A percentile compares a stretch with the other conserved stretches of the same genome.
Conservation (phyloP, 2,113 vertebrate genomes). For the Passerina amoena region DNA sequence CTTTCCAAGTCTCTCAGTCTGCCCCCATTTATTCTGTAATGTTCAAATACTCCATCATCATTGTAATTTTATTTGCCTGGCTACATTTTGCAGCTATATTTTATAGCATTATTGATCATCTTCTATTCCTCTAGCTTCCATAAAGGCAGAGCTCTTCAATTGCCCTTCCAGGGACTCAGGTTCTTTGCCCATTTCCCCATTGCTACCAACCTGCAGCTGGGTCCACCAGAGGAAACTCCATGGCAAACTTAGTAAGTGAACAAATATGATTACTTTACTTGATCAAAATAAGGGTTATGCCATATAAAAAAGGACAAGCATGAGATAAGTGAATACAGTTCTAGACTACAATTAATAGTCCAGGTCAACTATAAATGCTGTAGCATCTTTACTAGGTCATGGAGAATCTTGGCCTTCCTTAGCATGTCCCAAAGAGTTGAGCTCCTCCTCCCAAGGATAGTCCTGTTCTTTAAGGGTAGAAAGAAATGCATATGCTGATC, state of each 20-base stretch:
- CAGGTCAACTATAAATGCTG: neutral
- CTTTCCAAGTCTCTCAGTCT: neutral
- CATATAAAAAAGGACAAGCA: neutral
- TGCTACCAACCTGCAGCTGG: neutral
- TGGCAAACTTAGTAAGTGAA: neutral
- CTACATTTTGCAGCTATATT: neutral
- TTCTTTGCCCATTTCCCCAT: neutral
- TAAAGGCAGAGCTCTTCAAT: neutral
- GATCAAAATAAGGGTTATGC: neutral
- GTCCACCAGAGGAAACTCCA: neutral
- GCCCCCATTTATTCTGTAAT: neutral
- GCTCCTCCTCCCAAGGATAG: neutral
- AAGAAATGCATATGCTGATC: neutral
- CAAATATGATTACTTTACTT: neutral
- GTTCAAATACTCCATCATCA: neutral
- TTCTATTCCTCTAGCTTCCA: neutral
- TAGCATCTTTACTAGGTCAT: neutral
- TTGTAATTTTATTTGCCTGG: neutral
- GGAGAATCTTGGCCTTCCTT: neutral
- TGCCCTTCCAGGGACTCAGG: neutral
- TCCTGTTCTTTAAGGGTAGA: neutral
- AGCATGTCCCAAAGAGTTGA: neutral
- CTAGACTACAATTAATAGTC: neutral
- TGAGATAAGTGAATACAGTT: neutral
- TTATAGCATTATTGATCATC: neutral